Evolutionary conservation across 2,797 vertebrate genomes (phyloP).

Genomic region (Buceros bicornis): DNA sequence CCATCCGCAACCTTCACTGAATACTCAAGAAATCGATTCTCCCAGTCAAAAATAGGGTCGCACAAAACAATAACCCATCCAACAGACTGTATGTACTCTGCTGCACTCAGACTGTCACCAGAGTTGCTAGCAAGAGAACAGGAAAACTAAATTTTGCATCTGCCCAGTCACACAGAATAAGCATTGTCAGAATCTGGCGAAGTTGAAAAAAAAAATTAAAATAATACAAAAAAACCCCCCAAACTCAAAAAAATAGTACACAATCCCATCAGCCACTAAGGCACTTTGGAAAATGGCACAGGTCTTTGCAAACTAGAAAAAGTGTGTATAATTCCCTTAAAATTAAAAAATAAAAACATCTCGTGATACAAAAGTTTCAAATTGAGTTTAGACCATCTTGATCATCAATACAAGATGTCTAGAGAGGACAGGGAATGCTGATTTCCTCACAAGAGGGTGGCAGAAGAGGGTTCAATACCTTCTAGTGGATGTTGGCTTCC

Average conservation of each 20-base stretch:
- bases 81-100: neutral
- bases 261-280: neutral
- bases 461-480: conserved; percentile 43
- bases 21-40: neutral
- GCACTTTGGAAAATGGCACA: rapidly evolving
- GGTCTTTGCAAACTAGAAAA: neutral
- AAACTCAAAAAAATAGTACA: neutral
- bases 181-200: neutral
- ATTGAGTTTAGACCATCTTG: neutral
- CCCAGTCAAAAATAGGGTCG: neutral
- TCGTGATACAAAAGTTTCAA: neutral
- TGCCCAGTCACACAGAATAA: neutral
- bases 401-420: neutral
- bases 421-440: neutral
- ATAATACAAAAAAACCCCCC: neutral
- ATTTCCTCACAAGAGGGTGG: neutral
- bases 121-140: neutral
- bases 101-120: neutral
- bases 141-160: neutral
- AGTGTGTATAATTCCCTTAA: neutral
- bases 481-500: conserved; percentile 33
- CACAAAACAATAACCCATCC: neutral
- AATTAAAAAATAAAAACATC: neutral
- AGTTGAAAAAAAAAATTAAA: rapidly evolving
- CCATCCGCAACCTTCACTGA: neutral